Evolutionary conservation across 2,888 invertebrate species (phyloP).

Genomic region (Autographa pulchrina): DNA sequence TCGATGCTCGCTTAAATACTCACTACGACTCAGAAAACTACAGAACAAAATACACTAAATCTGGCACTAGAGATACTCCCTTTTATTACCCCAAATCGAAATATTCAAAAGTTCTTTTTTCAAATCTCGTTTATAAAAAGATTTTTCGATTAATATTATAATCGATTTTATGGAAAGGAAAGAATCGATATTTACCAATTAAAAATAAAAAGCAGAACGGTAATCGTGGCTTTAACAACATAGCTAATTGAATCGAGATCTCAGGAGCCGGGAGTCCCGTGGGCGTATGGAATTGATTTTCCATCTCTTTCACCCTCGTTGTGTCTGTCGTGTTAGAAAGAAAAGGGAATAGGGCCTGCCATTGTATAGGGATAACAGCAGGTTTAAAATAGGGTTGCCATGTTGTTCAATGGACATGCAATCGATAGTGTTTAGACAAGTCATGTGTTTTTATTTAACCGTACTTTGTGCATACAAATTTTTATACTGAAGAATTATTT

Average conservation of each 20-base stretch:
- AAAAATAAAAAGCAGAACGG: slow-evolving; percentile 46
- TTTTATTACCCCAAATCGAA: not conserved
- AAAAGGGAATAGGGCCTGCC: slow-evolving; percentile 64
- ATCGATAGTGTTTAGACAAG: slow-evolving; percentile 14
- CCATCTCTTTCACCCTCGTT: slow-evolving; percentile 60
- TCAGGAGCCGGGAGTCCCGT: slow-evolving; percentile 75
- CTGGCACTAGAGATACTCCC: not conserved
- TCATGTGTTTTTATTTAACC: not conserved
- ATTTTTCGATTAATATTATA: slow-evolving; percentile 35
- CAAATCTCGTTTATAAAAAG: not conserved
- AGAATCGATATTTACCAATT: slow-evolving; percentile 11
- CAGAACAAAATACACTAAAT: not conserved
- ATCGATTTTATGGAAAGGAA: slow-evolving; percentile 11
- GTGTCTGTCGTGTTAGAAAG: slow-evolving; percentile 49
- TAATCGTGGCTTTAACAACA: slow-evolving; percentile 63
- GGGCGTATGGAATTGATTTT: slow-evolving; percentile 70
- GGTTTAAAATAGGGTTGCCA: slow-evolving; percentile 62
- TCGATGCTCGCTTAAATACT: not conserved
- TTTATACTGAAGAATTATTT: too few species aligned
- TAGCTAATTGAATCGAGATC: slow-evolving; percentile 83
- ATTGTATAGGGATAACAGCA: slow-evolving; percentile 63
- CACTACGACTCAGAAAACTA: too few species aligned
- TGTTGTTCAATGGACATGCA: slow-evolving; percentile 26
- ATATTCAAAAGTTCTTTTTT: not conserved
- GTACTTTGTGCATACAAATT: not conserved